A percentile compares a stretch with the other conserved stretches of the same genome.
phyloP scores from a whole-genome alignment of 2,797 vertebrate species.

The Cynodonichthys magdalenae region DNA sequence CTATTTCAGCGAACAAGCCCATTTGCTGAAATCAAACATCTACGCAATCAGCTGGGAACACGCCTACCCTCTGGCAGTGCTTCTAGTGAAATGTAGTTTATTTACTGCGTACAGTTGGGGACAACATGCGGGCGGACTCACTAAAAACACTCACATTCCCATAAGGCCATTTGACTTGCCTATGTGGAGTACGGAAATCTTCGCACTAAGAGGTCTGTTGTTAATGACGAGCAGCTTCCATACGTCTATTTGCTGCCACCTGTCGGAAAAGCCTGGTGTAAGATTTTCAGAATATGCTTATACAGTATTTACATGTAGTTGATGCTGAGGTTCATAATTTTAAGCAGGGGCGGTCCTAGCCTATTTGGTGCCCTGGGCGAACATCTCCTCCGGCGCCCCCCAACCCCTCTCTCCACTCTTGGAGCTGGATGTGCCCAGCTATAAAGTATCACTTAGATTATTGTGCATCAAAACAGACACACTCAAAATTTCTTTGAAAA shows the following conservation, averaged over 20 bases:
- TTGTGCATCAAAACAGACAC: no score
- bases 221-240: slow-evolving; percentile 26
- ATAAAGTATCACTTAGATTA: no score
- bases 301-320: no score
- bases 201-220: slow-evolving; percentile 5
- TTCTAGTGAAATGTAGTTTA: slow-evolving; percentile 59
- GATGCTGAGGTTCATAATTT: no score
- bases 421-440: no score
- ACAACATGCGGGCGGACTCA: rapidly evolving
- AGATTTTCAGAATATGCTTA: neutral
- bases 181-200: slow-evolving; percentile 78
- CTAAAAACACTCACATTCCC: slow-evolving; percentile 60
- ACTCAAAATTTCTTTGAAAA: no score
- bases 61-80: neutral
- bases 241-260: slow-evolving; percentile 62
- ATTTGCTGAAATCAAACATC: slow-evolving; percentile 13
- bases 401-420: no score
- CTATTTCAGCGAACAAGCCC: slow-evolving; percentile 33
- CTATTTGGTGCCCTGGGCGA: no score
- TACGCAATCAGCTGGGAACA: slow-evolving; percentile 44
- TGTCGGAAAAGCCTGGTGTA: slow-evolving; percentile 26
- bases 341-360: no score
- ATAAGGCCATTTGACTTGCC: slow-evolving; percentile 49
- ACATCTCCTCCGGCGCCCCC: no score
- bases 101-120: rapidly evolving